Evolutionary conservation across 2,113 vertebrate species (phyloP).

Genomic region (Rissa tridactyla): DNA sequence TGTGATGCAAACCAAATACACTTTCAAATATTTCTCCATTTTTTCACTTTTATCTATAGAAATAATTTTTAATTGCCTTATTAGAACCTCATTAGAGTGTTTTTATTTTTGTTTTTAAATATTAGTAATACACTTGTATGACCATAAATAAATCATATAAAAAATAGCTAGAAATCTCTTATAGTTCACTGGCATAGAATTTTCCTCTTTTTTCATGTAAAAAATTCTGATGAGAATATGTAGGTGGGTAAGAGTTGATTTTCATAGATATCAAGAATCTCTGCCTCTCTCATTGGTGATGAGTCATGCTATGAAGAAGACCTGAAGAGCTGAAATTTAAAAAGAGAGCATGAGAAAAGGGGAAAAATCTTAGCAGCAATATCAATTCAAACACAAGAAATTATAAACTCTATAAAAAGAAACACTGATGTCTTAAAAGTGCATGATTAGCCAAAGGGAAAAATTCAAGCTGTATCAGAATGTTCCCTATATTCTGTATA

Average conservation of each 20-base stretch:
- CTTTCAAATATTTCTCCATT: not conserved
- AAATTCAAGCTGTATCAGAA: not conserved
- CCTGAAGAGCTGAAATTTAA: not conserved
- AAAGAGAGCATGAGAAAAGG: not conserved
- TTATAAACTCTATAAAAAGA: not conserved
- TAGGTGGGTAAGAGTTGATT: not conserved
- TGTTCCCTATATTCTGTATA: not conserved
- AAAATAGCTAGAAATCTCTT: not conserved
- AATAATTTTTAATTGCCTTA: not conserved
- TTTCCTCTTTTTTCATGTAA: not conserved
- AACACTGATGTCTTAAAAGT: not conserved
- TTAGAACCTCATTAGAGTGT: not conserved
- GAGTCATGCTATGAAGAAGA: not conserved
- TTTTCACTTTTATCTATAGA: not conserved
- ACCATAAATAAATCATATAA: not conserved
- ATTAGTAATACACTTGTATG: not conserved
- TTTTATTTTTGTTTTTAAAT: not conserved
- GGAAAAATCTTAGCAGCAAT: not conserved
- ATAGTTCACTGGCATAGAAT: not conserved
- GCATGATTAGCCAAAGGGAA: slow-evolving; percentile 8
- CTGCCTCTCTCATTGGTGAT: not conserved
- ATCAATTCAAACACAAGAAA: slow-evolving; percentile 15
- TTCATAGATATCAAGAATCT: not conserved
- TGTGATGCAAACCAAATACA: not conserved
- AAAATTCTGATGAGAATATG: not conserved